Evolutionary conservation across 2,113 vertebrate genomes (phyloP).

Genomic region (Brienomyrus brachyistius): DNA sequence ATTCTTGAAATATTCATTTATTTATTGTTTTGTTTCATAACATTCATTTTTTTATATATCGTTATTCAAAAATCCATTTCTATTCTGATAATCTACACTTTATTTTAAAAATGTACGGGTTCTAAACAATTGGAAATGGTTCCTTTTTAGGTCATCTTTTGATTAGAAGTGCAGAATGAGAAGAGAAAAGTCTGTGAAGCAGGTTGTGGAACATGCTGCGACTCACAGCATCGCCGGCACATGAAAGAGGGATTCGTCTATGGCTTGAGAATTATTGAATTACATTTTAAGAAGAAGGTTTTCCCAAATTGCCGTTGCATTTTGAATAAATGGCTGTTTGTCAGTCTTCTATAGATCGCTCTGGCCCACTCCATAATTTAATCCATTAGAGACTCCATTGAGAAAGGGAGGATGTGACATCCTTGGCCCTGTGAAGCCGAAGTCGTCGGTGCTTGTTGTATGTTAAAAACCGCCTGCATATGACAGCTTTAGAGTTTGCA

Average conservation of each 20-base stretch:
- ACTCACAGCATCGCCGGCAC: neutral
- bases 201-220: neutral
- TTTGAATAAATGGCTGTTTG: neutral
- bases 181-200: neutral
- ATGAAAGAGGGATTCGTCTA: neutral
- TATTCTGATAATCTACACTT: neutral
- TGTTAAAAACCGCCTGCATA: neutral
- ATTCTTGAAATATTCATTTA: neutral
- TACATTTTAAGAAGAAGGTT: neutral
- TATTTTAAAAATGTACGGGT: neutral
- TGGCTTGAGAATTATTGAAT: neutral
- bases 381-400: neutral
- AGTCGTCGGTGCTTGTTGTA: neutral
- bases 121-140: neutral
- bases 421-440: neutral
- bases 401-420: neutral
- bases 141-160: neutral
- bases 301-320: neutral
- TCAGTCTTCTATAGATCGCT: neutral
- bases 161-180: neutral
- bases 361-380: neutral
- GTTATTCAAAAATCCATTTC: neutral
- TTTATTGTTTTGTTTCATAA: too few species aligned
- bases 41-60: neutral
- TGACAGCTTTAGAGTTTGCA: neutral